A percentile compares a stretch with the other conserved stretches of the same genome.
phyloP scores from a whole-genome alignment of 2,888 invertebrate species.

The Dryobotodes eremita region DNA sequence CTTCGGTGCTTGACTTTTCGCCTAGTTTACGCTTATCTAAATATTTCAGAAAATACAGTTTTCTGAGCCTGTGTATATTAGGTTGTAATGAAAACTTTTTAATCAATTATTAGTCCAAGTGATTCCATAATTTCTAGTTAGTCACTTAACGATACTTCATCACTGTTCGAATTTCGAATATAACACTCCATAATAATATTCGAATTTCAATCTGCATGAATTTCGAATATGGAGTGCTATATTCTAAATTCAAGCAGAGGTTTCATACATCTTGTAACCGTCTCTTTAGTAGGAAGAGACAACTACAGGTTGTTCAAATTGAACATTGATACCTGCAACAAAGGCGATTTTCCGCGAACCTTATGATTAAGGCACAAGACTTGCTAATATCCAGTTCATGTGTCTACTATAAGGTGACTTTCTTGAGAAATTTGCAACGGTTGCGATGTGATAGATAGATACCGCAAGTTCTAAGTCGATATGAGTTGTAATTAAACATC shows the following conservation, averaged over 20 bases:
- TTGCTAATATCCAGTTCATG: not conserved
- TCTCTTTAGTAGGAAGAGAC: not conserved
- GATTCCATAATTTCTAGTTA: not conserved
- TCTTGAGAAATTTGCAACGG: not conserved
- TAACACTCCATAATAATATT: not conserved
- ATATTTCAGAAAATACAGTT: not conserved
- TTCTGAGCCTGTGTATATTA: not conserved
- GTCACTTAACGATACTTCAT: not conserved
- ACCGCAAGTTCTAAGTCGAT: not conserved
- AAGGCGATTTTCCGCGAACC: not conserved
- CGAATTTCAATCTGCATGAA: not conserved
- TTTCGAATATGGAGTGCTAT: not conserved
- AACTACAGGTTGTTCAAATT: not conserved
- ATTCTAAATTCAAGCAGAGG: not conserved
- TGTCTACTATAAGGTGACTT: not conserved
- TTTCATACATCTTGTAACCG: not conserved
- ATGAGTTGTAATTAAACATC: too few relatives aligned
- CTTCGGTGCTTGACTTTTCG: not conserved
- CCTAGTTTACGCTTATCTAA: not conserved
- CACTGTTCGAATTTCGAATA: not conserved
- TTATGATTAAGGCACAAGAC: not conserved
- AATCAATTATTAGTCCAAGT: too few relatives aligned
- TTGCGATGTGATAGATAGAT: not conserved
- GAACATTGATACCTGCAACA: not conserved
- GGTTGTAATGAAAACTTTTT: not conserved